A percentile compares a stretch with the other conserved stretches of the same genome.
phyloP scores from a whole-genome alignment of 1,140 invertebrate genomes.

The Mya arenaria region DNA sequence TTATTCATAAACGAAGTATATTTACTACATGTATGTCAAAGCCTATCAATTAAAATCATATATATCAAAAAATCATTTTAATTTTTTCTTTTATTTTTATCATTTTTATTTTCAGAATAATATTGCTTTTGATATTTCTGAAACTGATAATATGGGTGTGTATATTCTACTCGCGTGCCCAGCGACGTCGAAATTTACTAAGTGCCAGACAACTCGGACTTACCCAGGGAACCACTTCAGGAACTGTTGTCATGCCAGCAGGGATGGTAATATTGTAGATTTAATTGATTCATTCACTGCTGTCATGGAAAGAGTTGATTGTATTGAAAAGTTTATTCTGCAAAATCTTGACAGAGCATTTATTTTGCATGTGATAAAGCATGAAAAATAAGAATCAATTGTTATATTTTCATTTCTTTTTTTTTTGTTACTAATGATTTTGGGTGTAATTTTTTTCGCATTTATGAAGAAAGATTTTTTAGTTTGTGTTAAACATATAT shows the following conservation, averaged over 20 bases:
- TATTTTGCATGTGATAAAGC: neutral
- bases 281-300: neutral
- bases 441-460: too few relatives aligned
- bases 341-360: neutral
- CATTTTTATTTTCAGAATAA: constrained; percentile 12
- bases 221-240: neutral
- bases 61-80: too few relatives aligned
- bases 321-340: neutral
- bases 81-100: too few relatives aligned
- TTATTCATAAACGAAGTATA: too few relatives aligned
- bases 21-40: too few relatives aligned
- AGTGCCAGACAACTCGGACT: neutral
- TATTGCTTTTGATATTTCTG: constrained; percentile 23
- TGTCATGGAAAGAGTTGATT: neutral
- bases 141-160: constrained; percentile 31
- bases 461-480: too few relatives aligned
- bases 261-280: neutral
- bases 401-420: too few relatives aligned
- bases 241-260: neutral
- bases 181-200: neutral
- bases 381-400: neutral
- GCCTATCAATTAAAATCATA: too few relatives aligned
- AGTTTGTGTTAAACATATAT: too few relatives aligned
- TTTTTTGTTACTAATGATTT: too few relatives aligned
- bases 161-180: constrained; percentile 13